Base-by-base conservation (phyloP, 2,888 invertebrate genomes). In the Leucophora obtusa region DNA sequence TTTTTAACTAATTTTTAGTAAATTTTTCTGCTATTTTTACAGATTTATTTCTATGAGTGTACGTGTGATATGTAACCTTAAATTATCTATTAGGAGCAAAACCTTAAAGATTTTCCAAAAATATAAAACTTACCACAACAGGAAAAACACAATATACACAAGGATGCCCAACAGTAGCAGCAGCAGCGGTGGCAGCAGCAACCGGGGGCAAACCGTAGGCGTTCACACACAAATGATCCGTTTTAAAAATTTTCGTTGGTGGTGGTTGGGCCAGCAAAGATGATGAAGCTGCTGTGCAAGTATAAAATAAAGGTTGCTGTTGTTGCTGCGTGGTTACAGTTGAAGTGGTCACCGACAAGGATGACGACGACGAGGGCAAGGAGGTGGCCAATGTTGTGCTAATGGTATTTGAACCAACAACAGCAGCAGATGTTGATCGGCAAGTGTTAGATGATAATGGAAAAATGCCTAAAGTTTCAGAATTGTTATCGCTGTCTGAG, bases 81-180 rank as follows among this genome's bases (percentile, higher is more conserved):
- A 3, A 7, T 28, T 28, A 7, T 6, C 7, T 28, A 28, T 6
- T 28, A 7, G 28, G 7, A 28, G 7, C 7, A 28, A 28, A 28
- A 28, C 1, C 1, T 28, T 28, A 4, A 28, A 28, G 6, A 6
- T 28, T 28, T 28, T 7, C 3, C 28, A 28, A 38, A 38, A 47
- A 47, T 14, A 6, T 1, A 47, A 47, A n/a, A 88, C 87, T 89
- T 84, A 89, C 89, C 89, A 89, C 87, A 85, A 89, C 89, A 82
- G 89, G 89, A 85, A 89, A 87, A 65, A 89, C 89, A 86, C 89
- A 89, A 84, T 89, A 89, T 84, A 89, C 89, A 84, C 89, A 89
- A 82, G 89, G 89, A 87, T 88, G 88, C 78, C 88, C 87, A 77
- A 81, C 81, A 77, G 77, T 66, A 72, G 79, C 79, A 86, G 87